A percentile compares a stretch with the other conserved stretches of the same genome.
Evolutionary conservation across 2,888 invertebrate species (phyloP).

Genomic region (Exephanes ischioxanthus): DNA sequence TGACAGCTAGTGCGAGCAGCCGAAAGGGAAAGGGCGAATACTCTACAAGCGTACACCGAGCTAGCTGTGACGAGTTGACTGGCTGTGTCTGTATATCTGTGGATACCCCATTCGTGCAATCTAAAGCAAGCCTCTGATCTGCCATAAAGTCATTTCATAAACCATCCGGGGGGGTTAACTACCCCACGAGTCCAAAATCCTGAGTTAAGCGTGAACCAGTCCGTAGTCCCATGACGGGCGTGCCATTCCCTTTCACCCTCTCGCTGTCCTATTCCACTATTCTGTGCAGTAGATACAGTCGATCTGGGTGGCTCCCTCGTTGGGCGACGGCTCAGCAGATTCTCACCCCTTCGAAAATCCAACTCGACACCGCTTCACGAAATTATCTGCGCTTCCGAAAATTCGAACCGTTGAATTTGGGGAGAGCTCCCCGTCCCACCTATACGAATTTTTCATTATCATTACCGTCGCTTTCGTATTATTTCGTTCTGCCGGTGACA

Average conservation of each 20-base stretch:
- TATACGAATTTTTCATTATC: conserved; percentile 17
- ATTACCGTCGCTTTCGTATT: background rate
- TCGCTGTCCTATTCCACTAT: conserved; percentile 27
- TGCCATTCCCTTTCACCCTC: conserved; percentile 66
- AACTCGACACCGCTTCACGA: conserved; percentile 45
- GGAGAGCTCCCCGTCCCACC: background rate
- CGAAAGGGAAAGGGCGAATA: conserved; percentile 28
- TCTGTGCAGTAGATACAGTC: conserved; percentile 45
- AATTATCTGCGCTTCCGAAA: conserved; percentile 63
- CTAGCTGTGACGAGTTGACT: conserved; percentile 56
- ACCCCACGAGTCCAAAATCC: conserved; percentile 80
- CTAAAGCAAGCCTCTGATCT: conserved; percentile 83
- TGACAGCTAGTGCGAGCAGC: conserved; percentile 52
- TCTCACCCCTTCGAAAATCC: conserved; percentile 66
- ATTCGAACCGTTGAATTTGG: conserved; percentile 15
- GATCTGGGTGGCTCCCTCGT: conserved; percentile 32
- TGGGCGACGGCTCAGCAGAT: conserved; percentile 55
- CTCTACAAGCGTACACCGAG: conserved; percentile 20
- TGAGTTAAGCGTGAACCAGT: conserved; percentile 77
- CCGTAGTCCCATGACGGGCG: conserved; percentile 69
- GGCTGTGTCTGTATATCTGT: conserved; percentile 50
- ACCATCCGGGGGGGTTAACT: conserved; percentile 82
- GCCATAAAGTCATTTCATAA: conserved; percentile 85
- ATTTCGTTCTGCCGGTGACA: conserved; percentile 19
- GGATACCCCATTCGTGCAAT: conserved; percentile 79